These are phyloP conservation scores for Acleris holmiana DNA, from an alignment of 2,888 invertebrate genomes.

Conservation along the genomic window DNA sequence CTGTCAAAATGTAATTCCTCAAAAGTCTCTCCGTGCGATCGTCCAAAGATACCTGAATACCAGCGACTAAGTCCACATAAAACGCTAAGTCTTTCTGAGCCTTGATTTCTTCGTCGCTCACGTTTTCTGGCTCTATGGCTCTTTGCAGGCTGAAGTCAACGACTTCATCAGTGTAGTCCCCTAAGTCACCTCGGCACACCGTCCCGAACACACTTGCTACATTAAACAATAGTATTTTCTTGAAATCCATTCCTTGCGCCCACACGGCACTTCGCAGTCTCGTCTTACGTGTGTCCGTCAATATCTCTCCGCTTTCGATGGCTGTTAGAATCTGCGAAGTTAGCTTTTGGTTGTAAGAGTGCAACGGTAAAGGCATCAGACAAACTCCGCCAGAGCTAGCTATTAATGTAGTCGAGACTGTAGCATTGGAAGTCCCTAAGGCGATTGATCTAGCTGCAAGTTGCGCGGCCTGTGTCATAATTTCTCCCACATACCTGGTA, in stretches of 20 bases:
- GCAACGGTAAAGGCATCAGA: slow-evolving; percentile 66
- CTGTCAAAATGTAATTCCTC: slow-evolving; percentile 68
- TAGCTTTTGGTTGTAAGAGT: slow-evolving; percentile 66
- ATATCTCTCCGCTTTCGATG: slow-evolving; percentile 65
- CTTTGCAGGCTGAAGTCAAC: slow-evolving; percentile 61
- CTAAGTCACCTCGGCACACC: slow-evolving; percentile 66
- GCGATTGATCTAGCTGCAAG: slow-evolving; percentile 58
- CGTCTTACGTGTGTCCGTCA: slow-evolving; percentile 50
- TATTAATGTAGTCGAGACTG: slow-evolving; percentile 55
- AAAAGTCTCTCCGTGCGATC: slow-evolving; percentile 59
- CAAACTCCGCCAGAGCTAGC: slow-evolving; percentile 69
- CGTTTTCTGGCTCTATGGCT: slow-evolving; percentile 51
- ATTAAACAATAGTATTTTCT: slow-evolving; percentile 64
- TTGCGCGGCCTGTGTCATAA: slow-evolving; percentile 66
- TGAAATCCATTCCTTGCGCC: slow-evolving; percentile 73
- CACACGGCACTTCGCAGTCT: slow-evolving; percentile 68
- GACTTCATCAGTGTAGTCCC: slow-evolving; percentile 66
- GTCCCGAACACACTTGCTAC: slow-evolving; percentile 69
- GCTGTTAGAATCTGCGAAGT: slow-evolving; percentile 56
- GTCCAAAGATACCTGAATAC: slow-evolving; percentile 59
- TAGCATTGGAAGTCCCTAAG: slow-evolving; percentile 58
- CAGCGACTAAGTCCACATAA: slow-evolving; percentile 67
- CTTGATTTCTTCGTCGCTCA: slow-evolving; percentile 54
- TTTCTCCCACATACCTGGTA: slow-evolving; percentile 60
- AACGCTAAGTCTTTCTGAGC: slow-evolving; percentile 56